Conservation (phyloP, 2,888 invertebrate genomes). For the Cheilosia vulpina region DNA sequence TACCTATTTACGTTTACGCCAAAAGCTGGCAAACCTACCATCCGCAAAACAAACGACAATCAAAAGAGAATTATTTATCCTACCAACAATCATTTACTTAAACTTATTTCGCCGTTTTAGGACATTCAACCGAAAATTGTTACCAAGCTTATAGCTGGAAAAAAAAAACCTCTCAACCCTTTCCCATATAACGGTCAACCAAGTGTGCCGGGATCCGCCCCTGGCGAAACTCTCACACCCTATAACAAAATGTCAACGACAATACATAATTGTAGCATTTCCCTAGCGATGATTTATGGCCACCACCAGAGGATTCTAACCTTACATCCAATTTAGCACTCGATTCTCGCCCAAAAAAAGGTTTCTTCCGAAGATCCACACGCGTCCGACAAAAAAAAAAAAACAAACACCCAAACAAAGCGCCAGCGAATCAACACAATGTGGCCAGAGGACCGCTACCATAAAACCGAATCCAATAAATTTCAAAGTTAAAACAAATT, state of each 20-base stretch:
- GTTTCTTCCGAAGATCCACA: slow-evolving; percentile 23
- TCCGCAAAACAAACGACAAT: slow-evolving; percentile 15
- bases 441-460: slow-evolving; percentile 53
- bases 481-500: slow-evolving; percentile 74
- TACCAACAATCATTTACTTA: slow-evolving; percentile 40
- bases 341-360: slow-evolving; percentile 13
- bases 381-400: slow-evolving; percentile 1
- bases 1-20: not conserved
- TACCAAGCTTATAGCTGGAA: slow-evolving; percentile 12
- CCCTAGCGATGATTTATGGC: slow-evolving; percentile 70
- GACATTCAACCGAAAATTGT: slow-evolving; percentile 44
- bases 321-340: slow-evolving; percentile 70
- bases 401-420: not conserved
- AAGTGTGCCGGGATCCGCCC: not conserved
- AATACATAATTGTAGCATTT: slow-evolving; percentile 70
- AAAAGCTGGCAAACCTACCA: not conserved
- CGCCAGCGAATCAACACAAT: slow-evolving; percentile 59
- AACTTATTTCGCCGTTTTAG: slow-evolving; percentile 47
- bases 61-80: slow-evolving; percentile 51
- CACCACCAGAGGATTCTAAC: slow-evolving; percentile 70
- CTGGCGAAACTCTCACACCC: slow-evolving; percentile 10
- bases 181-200: slow-evolving; percentile 39
- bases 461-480: slow-evolving; percentile 68
- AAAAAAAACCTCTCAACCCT: slow-evolving; percentile 10
- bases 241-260: slow-evolving; percentile 67